These are phyloP conservation scores for Aldrovandia affinis DNA, from an alignment of 2,797 vertebrate genomes.

Conservation along the genomic window DNA sequence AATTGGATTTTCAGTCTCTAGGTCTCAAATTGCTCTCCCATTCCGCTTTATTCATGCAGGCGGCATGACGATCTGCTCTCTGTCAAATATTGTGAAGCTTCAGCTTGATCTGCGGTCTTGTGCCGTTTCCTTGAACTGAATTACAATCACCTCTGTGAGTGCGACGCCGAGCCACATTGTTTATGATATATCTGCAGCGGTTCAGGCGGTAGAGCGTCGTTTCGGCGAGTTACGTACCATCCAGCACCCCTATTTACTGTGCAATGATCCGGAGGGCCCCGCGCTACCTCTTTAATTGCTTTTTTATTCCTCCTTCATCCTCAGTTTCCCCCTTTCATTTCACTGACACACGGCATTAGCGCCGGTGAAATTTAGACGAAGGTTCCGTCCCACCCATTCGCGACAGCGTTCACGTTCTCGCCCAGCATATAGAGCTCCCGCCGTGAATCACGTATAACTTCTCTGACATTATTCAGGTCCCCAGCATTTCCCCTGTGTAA, in stretches of 20 bases:
- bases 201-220: neutral
- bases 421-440: neutral
- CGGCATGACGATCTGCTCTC: neutral
- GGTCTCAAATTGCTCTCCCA: conserved; percentile 55
- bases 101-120: neutral
- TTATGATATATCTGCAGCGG: neutral
- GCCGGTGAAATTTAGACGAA: neutral
- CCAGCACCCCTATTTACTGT: neutral
- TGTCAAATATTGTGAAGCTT: neutral
- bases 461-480: neutral
- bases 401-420: neutral
- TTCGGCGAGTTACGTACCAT: neutral
- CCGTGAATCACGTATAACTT: neutral
- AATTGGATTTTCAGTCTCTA: conserved; percentile 70
- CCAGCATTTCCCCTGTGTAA: neutral
- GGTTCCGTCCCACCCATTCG: neutral
- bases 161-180: neutral
- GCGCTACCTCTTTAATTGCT: conserved; percentile 12
- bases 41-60: too few species aligned
- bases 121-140: neutral
- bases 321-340: neutral
- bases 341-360: neutral
- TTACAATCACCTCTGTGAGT: neutral
- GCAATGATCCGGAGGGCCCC: conserved; percentile 10
- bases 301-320: conserved; percentile 23